A percentile compares a stretch with the other conserved stretches of the same genome.
phyloP scores from a whole-genome alignment of 1,140 invertebrate species.

The Dendrolimus kikuchii region DNA sequence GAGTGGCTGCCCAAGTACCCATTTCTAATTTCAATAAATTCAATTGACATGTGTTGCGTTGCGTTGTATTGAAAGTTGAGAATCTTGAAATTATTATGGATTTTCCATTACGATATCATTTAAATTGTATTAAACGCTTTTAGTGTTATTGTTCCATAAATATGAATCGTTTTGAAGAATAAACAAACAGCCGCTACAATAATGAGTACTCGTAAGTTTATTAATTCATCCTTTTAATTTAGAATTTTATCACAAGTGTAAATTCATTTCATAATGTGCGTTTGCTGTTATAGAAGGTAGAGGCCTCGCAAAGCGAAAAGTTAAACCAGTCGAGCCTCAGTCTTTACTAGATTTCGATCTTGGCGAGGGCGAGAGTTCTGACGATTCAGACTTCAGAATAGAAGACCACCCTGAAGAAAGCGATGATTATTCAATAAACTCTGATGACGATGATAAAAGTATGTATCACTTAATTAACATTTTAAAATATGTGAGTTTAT shows the following conservation, averaged over 20 bases:
- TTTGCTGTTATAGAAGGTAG: constrained; percentile 78
- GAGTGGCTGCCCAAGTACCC: too few relatives aligned
- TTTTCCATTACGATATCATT: too few relatives aligned
- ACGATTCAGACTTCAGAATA: constrained; percentile 95
- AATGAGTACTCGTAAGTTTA: constrained; percentile 5
- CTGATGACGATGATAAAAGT: constrained; percentile 72
- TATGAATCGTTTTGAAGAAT: neutral
- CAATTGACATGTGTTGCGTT: too few relatives aligned
- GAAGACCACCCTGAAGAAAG: constrained; percentile 88
- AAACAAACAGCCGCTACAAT: neutral
- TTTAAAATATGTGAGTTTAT: neutral
- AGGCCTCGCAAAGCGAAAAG: constrained; percentile 88
- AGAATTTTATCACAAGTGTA: too few relatives aligned
- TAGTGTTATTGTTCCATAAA: neutral
- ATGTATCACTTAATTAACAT: constrained; percentile 10
- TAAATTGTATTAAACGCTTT: too few relatives aligned
- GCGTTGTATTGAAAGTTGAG: too few relatives aligned
- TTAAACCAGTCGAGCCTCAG: constrained; percentile 86
- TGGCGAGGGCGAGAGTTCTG: constrained; percentile 93
- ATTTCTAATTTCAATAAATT: too few relatives aligned
- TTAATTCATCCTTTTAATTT: neutral
- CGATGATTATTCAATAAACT: constrained; percentile 76
- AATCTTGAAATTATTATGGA: too few relatives aligned
- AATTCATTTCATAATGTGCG: neutral
- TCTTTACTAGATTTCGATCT: constrained; percentile 88